Percentiles rank a stretch among this genome's conserved stretches.
Conservation (phyloP, 2,888 invertebrate genomes). For the Dicranocentrus wangi region DNA sequence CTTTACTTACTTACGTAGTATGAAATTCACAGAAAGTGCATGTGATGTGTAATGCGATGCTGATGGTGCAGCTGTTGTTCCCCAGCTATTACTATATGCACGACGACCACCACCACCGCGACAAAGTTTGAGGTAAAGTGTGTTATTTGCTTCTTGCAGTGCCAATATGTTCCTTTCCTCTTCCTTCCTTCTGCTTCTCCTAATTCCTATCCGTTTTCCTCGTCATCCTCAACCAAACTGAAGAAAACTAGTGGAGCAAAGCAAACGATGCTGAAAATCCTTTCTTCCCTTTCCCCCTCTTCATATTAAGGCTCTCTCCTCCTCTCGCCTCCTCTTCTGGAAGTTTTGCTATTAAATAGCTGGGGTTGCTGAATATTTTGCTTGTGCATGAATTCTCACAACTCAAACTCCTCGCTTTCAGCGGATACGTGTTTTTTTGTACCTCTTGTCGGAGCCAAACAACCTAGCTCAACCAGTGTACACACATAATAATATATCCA, state of each 20-base stretch:
- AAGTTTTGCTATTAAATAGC: not conserved
- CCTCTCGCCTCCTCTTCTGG: not conserved
- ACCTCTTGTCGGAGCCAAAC: no score
- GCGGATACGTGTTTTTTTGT: no score
- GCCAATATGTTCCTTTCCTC: not conserved
- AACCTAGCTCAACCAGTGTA: no score
- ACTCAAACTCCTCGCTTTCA: no score
- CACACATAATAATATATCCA: no score
- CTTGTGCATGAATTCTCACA: not conserved
- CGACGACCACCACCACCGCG: no score
- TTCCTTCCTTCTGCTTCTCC: not conserved
- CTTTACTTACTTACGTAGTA: not conserved
- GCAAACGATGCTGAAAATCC: not conserved
- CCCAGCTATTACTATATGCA: not conserved
- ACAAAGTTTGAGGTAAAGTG: no score
- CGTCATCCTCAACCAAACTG: not conserved
- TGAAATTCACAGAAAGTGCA: conserved; percentile 30
- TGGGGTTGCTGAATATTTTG: not conserved
- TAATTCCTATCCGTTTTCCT: not conserved
- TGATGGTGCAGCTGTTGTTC: not conserved
- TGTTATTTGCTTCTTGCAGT: not conserved
- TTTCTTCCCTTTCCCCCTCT: not conserved
- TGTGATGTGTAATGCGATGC: conserved; percentile 18
- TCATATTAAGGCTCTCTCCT: not conserved
- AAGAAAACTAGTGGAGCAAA: not conserved